phyloP scores from a whole-genome alignment of 2,797 vertebrate species.

The Thalassophryne amazonica region DNA sequence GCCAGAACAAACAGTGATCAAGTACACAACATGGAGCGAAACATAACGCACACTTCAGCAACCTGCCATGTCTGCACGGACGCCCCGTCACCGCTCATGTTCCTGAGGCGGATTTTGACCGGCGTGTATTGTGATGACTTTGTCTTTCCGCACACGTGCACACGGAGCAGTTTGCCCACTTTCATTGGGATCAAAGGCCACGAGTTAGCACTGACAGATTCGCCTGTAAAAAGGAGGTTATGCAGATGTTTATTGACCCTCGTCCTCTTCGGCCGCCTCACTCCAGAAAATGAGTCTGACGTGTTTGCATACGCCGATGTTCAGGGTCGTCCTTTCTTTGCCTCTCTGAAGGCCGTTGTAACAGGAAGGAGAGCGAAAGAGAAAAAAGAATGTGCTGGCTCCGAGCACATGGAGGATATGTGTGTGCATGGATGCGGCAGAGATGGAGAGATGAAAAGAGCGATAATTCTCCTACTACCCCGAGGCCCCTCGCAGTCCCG shows the following conservation, averaged over 20 bases:
- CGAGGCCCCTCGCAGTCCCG: slow-evolving; percentile 70
- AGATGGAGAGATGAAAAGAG: slow-evolving; percentile 72
- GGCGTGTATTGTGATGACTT: slow-evolving; percentile 61
- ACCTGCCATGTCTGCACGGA: slow-evolving; percentile 35
- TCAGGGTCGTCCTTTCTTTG: slow-evolving; percentile 40
- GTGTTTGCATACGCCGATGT: slow-evolving; percentile 23
- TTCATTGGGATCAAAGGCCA: slow-evolving; percentile 52
- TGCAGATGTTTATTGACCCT: slow-evolving; percentile 59
- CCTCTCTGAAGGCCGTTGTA: slow-evolving; percentile 2
- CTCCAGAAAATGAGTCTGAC: slow-evolving; percentile 33
- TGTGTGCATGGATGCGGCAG: slow-evolving; percentile 51
- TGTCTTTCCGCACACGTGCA: slow-evolving; percentile 16
- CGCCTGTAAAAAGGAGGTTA: slow-evolving; percentile 27
- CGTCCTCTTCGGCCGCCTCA: slow-evolving; percentile 13
- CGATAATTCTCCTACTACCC: slow-evolving; percentile 73
- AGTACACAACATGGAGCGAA: neutral
- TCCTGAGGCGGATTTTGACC: slow-evolving; percentile 40
- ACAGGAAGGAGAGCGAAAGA: neutral
- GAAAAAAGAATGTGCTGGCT: slow-evolving; percentile 15
- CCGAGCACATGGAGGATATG: slow-evolving; percentile 38
- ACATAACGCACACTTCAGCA: slow-evolving; percentile 25
- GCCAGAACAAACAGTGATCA: slow-evolving; percentile 23
- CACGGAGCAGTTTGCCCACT: slow-evolving; percentile 8
- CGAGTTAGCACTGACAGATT: slow-evolving; percentile 38
- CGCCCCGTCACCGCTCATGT: slow-evolving; percentile 30